These are phyloP conservation scores for Apis cerana DNA, from an alignment of 1,140 invertebrate species.

Conservation along the genomic window DNA sequence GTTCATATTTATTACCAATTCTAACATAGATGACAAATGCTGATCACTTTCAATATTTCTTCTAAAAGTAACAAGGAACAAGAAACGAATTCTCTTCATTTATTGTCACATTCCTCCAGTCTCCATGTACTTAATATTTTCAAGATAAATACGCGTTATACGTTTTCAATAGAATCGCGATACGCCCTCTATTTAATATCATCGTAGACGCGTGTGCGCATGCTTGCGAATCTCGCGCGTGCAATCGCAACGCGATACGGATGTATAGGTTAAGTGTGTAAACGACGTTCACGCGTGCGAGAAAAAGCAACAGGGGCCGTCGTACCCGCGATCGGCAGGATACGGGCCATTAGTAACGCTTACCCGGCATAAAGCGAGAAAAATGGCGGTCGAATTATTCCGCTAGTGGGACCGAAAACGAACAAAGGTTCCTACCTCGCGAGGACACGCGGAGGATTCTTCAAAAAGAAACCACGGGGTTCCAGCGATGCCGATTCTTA, in stretches of 20 bases:
- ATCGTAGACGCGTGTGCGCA: slow-evolving; percentile 33
- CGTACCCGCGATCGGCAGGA: slow-evolving; percentile 35
- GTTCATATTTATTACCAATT: no score
- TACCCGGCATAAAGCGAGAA: slow-evolving; percentile 73
- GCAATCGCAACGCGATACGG: neutral
- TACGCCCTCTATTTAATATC: slow-evolving; percentile 41
- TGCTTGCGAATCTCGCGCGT: neutral
- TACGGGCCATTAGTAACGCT: slow-evolving; percentile 71
- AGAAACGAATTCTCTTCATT: slow-evolving; percentile 1
- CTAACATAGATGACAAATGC: no score
- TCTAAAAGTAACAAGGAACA: neutral
- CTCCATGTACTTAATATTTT: neutral
- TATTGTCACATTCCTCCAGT: neutral
- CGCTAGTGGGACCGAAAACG: slow-evolving; percentile 51
- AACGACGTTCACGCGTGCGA: slow-evolving; percentile 6
- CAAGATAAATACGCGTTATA: slow-evolving; percentile 35
- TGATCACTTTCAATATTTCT: no score
- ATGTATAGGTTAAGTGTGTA: neutral
- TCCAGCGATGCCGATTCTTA: slow-evolving; percentile 53
- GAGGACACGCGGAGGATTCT: slow-evolving; percentile 53
- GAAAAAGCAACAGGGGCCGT: neutral
- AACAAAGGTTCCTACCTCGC: slow-evolving; percentile 53
- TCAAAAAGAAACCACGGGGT: slow-evolving; percentile 58
- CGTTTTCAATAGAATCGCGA: neutral
- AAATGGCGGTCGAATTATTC: slow-evolving; percentile 72